Conservation (phyloP, 1,140 invertebrate species). For the Drosophila pseudoobscura region DNA sequence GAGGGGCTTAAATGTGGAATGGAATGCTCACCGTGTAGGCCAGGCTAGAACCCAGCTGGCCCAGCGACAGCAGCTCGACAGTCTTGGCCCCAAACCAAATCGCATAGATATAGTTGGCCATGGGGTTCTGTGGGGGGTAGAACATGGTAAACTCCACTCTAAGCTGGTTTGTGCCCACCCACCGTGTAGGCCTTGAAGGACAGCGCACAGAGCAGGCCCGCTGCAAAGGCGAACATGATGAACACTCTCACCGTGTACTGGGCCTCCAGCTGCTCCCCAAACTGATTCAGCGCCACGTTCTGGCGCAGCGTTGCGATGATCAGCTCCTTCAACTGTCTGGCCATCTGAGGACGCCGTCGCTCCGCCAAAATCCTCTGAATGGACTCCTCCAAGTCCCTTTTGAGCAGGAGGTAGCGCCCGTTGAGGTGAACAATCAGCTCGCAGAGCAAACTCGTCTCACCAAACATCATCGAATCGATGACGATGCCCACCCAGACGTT, state of each 20-base stretch:
- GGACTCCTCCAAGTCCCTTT: slow-evolving; percentile 36
- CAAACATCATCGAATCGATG: slow-evolving; percentile 61
- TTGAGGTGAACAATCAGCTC: slow-evolving; percentile 65
- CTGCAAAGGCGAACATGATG: slow-evolving; percentile 67
- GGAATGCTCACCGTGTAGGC: slow-evolving; percentile 38
- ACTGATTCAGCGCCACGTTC: slow-evolving; percentile 60
- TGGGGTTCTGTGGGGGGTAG: slow-evolving; percentile 49
- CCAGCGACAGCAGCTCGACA: slow-evolving; percentile 50
- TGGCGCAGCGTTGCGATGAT: slow-evolving; percentile 38
- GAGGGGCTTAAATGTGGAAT: neutral
- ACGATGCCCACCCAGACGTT: slow-evolving; percentile 67
- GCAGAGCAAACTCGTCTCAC: slow-evolving; percentile 60
- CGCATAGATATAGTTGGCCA: slow-evolving; percentile 60
- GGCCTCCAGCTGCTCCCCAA: slow-evolving; percentile 49
- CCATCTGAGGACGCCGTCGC: slow-evolving; percentile 26
- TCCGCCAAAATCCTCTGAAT: slow-evolving; percentile 31
- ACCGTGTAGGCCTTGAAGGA: slow-evolving; percentile 74
- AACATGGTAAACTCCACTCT: neutral
- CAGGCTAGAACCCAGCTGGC: slow-evolving; percentile 54
- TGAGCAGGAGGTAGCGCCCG: slow-evolving; percentile 57
- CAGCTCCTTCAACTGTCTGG: slow-evolving; percentile 35
- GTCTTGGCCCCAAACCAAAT: slow-evolving; percentile 68
- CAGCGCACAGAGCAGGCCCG: slow-evolving; percentile 58
- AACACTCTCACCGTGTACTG: slow-evolving; percentile 69
- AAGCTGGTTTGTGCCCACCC: neutral